Percentiles rank a stretch among this genome's conserved stretches.
Evolutionary conservation across 2,888 invertebrate species (phyloP).

Genomic region (Hirtodrosophila histrioides): DNA sequence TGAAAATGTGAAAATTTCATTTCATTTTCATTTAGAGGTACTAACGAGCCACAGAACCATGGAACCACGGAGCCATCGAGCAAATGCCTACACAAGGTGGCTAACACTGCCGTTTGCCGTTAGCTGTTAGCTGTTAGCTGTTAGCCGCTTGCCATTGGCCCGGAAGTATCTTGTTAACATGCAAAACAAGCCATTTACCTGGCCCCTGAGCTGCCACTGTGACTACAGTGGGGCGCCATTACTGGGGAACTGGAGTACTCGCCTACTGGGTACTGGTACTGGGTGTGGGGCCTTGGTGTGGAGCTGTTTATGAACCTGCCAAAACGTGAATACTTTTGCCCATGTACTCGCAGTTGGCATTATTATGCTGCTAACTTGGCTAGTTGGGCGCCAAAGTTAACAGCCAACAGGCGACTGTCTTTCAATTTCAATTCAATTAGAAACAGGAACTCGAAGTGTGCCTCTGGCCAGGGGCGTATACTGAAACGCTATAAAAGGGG

Average conservation of each 20-base stretch:
- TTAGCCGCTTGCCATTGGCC: constrained; percentile 61
- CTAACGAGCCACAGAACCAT: too few species aligned
- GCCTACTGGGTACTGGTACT: too few species aligned
- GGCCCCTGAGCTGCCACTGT: constrained; percentile 11
- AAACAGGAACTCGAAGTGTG: constrained; percentile 33
- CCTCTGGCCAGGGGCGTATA: not conserved
- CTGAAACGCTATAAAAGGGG: too few species aligned
- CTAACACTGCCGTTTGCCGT: constrained; percentile 55
- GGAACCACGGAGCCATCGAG: constrained; percentile 15
- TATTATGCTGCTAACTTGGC: constrained; percentile 27
- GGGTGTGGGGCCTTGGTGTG: not conserved
- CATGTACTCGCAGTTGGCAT: constrained; percentile 1
- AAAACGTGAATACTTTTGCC: constrained; percentile 40
- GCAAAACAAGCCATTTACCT: constrained; percentile 79
- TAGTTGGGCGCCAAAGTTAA: constrained; percentile 23
- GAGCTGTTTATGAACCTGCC: constrained; percentile 53
- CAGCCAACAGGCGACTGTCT: constrained; percentile 23
- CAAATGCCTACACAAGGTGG: constrained; percentile 49
- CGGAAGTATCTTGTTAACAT: constrained; percentile 82
- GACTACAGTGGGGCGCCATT: not conserved
- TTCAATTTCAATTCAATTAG: constrained; percentile 58
- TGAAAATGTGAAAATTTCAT: constrained; percentile 67
- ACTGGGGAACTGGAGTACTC: too few species aligned
- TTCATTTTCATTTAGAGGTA: constrained; percentile 44
- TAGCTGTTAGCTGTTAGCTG: constrained; percentile 45